Base-by-base conservation (phyloP, 2,888 invertebrate species). In the Lobophora halterata region DNA sequence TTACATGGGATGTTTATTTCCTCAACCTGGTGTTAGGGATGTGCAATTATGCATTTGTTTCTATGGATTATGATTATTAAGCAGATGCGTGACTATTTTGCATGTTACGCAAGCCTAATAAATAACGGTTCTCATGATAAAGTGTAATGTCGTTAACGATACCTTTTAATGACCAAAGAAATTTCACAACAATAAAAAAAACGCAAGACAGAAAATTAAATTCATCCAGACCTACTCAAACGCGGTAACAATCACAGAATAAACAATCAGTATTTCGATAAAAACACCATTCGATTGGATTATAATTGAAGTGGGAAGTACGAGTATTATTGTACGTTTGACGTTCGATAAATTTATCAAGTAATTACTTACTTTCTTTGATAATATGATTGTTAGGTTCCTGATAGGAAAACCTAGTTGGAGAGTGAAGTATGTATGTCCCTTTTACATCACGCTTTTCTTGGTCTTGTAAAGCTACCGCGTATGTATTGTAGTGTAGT, bases 21-120 rank as follows among this genome's bases (percentile, higher is more conserved):
- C n/a, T n/a, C n/a, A n/a, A n/a, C n/a, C n/a, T n/a, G n/a, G n/a
- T n/a, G 28, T 34, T 34, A 40, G 7, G 18, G 28, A 32, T 28
- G 19, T 28, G 10, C 24, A 14, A 3, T 14, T 5, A 29, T 16
- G 14, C 14, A 12, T 32, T n/a, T n/a, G n/a, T n/a, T n/a, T n/a
- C n/a, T n/a, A 28, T 19, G 11, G 18, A 24, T 24, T 21, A 31
- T 21, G 38, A 31, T 27, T 31, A 37, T 4, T 18, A 7, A 29
- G 25, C 1, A 24, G 5, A 10, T 9, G n/a, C 28, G 31, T 32
- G 41, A 42, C 25, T 13, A 17, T 10, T 43, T 43, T 24, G 32
- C 42, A 37, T 36, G 26, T 21, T 31, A 36, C 36, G 17, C 18
- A 13, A 21, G 42, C 32, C 37, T 37, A 32, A 28, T 24, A 11